A percentile compares a stretch with the other conserved stretches of the same genome.
Conservation (phyloP, 2,113 vertebrate species). For the Gobius niger region DNA sequence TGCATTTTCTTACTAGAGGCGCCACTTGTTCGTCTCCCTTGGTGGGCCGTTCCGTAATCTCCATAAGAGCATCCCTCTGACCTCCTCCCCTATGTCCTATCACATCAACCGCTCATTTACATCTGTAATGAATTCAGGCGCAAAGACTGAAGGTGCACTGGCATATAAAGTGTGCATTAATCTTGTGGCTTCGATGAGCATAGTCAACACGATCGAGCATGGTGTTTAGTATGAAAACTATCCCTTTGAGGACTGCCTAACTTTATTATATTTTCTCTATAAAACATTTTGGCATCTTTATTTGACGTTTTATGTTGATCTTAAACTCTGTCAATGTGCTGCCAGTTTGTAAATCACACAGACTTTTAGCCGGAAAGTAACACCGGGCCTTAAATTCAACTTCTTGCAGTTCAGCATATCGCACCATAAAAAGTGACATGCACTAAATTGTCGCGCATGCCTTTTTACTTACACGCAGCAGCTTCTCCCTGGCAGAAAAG, state of each 20-base stretch:
- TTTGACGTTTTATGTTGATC: constrained; percentile 10
- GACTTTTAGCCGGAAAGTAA: constrained; percentile 2
- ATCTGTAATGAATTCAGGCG: constrained; percentile 64
- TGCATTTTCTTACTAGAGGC: background rate
- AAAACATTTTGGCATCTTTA: background rate
- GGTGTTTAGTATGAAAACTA: constrained; percentile 9
- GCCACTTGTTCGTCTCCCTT: background rate
- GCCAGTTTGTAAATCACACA: background rate
- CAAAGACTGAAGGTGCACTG: constrained; percentile 29
- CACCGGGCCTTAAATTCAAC: background rate
- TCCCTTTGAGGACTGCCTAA: background rate
- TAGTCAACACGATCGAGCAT: too few relatives aligned
- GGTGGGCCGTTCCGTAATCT: constrained; percentile 41
- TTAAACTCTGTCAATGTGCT: background rate
- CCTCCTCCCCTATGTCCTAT: constrained; percentile 46
- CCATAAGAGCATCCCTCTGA: constrained; percentile 52
- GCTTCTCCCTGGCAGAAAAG: constrained; percentile 29
- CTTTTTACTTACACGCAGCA: background rate
- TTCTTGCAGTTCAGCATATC: constrained; percentile 9
- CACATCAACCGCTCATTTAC: constrained; percentile 57
- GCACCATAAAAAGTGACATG: constrained; percentile 25
- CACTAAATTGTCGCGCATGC: constrained; percentile 4
- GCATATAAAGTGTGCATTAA: constrained; percentile 50
- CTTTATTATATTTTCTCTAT: background rate
- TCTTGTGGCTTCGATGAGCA: constrained; percentile 16